Percentiles rank a stretch among this genome's conserved stretches.
phyloP scores from a whole-genome alignment of 1,140 invertebrate species.

The Chrysomallon squamiferum region DNA sequence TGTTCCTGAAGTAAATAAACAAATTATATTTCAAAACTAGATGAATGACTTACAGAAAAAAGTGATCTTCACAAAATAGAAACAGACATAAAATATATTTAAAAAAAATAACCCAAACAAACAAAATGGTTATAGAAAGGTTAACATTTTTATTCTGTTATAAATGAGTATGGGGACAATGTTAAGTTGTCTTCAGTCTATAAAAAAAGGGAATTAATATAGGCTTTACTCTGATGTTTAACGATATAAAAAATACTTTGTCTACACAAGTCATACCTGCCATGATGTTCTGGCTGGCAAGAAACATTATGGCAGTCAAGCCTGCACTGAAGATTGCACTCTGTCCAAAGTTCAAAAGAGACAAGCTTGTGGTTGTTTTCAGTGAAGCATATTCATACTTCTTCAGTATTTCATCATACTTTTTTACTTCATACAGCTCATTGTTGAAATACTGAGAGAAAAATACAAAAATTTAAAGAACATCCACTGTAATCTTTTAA shows the following conservation, averaged over 20 bases:
- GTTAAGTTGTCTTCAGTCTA: too few relatives aligned
- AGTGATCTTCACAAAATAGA: neutral
- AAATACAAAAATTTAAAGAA: slow-evolving; percentile 21
- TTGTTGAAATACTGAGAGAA: slow-evolving; percentile 94
- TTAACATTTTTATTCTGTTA: too few relatives aligned
- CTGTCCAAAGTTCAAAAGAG: slow-evolving; percentile 97
- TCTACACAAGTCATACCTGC: too few relatives aligned
- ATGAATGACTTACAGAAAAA: neutral
- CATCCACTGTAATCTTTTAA: neutral
- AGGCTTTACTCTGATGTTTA: too few relatives aligned
- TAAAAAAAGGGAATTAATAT: too few relatives aligned
- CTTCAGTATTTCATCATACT: slow-evolving; percentile 83
- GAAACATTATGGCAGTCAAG: slow-evolving; percentile 90
- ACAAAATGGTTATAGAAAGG: too few relatives aligned
- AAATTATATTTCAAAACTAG: slow-evolving; percentile 26
- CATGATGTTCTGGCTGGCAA: slow-evolving; percentile 89
- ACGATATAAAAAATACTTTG: too few relatives aligned
- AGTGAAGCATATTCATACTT: slow-evolving; percentile 77
- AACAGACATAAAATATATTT: too few relatives aligned
- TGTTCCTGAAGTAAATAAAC: slow-evolving; percentile 75
- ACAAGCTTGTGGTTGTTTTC: slow-evolving; percentile 93
- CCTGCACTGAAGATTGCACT: slow-evolving; percentile 96
- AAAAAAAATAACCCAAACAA: neutral
- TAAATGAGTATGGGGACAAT: too few relatives aligned
- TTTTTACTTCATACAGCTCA: slow-evolving; percentile 89